Percentiles rank a stretch among this genome's conserved stretches.
phyloP scores from a whole-genome alignment of 2,888 invertebrate species.

The Plutella xylostella region DNA sequence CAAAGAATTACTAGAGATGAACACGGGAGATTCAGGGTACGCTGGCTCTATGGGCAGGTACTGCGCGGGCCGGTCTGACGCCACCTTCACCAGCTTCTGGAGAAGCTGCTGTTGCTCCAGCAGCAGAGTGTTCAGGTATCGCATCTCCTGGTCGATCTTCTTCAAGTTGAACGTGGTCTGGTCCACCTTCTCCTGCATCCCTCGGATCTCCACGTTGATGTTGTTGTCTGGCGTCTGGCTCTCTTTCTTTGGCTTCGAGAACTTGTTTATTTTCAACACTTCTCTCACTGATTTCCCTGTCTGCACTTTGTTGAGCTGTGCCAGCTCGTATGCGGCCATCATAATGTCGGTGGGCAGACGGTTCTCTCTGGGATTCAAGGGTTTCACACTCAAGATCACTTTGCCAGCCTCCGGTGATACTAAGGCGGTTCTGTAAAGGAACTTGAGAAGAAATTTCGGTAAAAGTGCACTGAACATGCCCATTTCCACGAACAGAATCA shows the following conservation, averaged over 20 bases:
- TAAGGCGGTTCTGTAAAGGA: conserved; percentile 81
- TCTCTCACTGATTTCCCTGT: conserved; percentile 74
- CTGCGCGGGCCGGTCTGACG: conserved; percentile 27
- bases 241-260: conserved; percentile 73
- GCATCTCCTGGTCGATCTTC: conserved; percentile 75
- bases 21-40: conserved; percentile 42
- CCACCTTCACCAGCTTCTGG: conserved; percentile 40
- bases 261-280: conserved; percentile 68
- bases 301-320: conserved; percentile 77
- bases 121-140: conserved; percentile 70
- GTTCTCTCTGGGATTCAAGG: conserved; percentile 84
- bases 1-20: conserved; percentile 25
- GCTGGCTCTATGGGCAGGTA: conserved; percentile 16
- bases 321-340: conserved; percentile 83
- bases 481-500: conserved; percentile 85
- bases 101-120: conserved; percentile 52
- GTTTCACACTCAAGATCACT: conserved; percentile 85
- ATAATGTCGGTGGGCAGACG: conserved; percentile 83
- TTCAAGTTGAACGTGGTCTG: conserved; percentile 78
- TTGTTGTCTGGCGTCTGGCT: conserved; percentile 46
- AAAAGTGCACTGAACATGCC: conserved; percentile 83
- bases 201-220: conserved; percentile 68
- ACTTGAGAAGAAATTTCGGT: conserved; percentile 78
- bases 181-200: conserved; percentile 76
- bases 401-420: conserved; percentile 86